Percentiles rank a stretch among this genome's conserved stretches.
Conservation (phyloP, 2,113 vertebrate species). For the Manacus vitellinus region DNA sequence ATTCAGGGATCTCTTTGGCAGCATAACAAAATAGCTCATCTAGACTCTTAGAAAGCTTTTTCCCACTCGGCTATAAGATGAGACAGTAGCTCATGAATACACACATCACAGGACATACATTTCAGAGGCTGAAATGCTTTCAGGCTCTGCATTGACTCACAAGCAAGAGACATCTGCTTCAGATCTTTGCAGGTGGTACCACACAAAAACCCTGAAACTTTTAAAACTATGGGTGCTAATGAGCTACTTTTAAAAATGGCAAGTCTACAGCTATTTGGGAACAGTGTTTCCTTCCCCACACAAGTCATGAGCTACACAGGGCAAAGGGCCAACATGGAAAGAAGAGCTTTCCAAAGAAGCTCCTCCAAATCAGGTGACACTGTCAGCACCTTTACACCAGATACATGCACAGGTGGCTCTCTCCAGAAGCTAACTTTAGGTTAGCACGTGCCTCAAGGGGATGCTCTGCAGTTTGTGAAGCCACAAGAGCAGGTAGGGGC, state of each 20-base stretch:
- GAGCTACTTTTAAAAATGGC: neutral
- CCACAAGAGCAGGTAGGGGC: accelerated
- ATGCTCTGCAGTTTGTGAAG: neutral
- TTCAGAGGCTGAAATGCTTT: neutral
- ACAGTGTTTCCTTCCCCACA: neutral
- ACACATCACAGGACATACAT: neutral
- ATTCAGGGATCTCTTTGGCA: neutral
- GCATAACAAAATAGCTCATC: neutral
- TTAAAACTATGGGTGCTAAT: neutral
- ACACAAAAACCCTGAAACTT: neutral
- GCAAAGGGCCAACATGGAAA: neutral
- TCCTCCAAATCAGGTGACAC: neutral
- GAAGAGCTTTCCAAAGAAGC: neutral
- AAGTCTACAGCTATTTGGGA: neutral
- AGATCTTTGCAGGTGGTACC: neutral
- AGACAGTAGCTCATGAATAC: neutral
- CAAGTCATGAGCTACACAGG: accelerated
- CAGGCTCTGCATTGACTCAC: neutral
- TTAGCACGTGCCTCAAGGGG: neutral
- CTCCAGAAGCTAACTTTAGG: neutral
- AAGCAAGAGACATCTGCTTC: neutral
- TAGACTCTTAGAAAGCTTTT: neutral
- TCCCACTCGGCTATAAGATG: neutral
- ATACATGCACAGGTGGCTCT: neutral
- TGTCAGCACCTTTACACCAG: neutral